A percentile compares a stretch with the other conserved stretches of the same genome.
Conservation (phyloP, 2,888 invertebrate genomes). For the Ochropleura leucogaster region DNA sequence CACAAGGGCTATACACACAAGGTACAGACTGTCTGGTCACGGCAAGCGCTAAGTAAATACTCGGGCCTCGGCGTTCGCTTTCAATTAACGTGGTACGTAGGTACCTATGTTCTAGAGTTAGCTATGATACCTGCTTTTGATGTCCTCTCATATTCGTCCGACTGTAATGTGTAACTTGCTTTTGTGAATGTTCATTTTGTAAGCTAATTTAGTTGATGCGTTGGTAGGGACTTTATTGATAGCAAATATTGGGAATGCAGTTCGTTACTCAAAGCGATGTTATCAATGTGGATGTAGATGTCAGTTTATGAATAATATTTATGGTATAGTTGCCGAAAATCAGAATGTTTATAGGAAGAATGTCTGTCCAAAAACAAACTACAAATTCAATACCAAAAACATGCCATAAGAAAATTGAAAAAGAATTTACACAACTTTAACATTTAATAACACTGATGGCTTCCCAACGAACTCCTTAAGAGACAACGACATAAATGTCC, state of each 20-base stretch:
- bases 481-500: slow-evolving; percentile 70
- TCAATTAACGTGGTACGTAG: slow-evolving; percentile 81
- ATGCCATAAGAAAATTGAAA: slow-evolving; percentile 46
- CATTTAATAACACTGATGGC: slow-evolving; percentile 69
- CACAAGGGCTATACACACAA: slow-evolving; percentile 79
- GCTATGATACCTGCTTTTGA: slow-evolving; percentile 85
- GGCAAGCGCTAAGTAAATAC: slow-evolving; percentile 83
- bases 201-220: slow-evolving; percentile 59
- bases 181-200: slow-evolving; percentile 67
- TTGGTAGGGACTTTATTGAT: slow-evolving; percentile 19
- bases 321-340: background rate
- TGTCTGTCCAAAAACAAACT: slow-evolving; percentile 18
- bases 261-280: background rate
- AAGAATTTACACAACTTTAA: slow-evolving; percentile 64
- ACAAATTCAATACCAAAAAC: slow-evolving; percentile 68
- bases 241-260: slow-evolving; percentile 18
- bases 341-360: rapidly evolving
- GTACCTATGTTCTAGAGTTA: slow-evolving; percentile 79
- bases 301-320: background rate
- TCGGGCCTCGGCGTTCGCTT: slow-evolving; percentile 76
- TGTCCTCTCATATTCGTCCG: slow-evolving; percentile 78
- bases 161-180: slow-evolving; percentile 75
- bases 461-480: slow-evolving; percentile 60
- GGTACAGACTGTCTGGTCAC: slow-evolving; percentile 75
- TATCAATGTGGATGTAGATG: background rate